phyloP scores from a whole-genome alignment of 2,797 vertebrate genomes.

The Oryzias dopingdopingensis region DNA sequence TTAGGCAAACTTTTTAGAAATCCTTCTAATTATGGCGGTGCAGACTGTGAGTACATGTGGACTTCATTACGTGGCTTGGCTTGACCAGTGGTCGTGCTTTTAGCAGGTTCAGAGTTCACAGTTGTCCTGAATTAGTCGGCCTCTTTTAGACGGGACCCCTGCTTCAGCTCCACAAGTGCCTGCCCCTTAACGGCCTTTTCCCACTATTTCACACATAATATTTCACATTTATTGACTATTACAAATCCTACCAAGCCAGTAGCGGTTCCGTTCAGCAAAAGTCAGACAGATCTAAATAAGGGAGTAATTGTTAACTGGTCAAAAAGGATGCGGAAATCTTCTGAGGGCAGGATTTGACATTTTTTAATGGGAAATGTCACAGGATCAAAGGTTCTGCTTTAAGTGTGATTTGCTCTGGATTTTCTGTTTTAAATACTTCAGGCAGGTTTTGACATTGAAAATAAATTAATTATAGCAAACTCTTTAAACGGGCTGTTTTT shows the following conservation, averaged over 20 bases:
- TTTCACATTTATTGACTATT: slow-evolving; percentile 99
- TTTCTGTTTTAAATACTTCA: slow-evolving; percentile 25
- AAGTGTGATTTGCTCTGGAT: slow-evolving; percentile 38
- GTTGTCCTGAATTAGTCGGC: slow-evolving; percentile 95
- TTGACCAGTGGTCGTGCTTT: slow-evolving; percentile 86
- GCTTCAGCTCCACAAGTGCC: slow-evolving; percentile 83
- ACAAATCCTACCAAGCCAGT: slow-evolving; percentile 92
- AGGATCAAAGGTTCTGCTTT: slow-evolving; percentile 22
- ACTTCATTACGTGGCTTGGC: slow-evolving; percentile 80
- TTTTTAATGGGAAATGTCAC: slow-evolving; percentile 69
- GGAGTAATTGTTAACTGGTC: slow-evolving; percentile 82
- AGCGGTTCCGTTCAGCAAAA: slow-evolving; percentile 84
- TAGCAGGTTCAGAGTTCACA: slow-evolving; percentile 94
- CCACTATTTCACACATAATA: slow-evolving; percentile 98
- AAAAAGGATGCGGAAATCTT: slow-evolving; percentile 58
- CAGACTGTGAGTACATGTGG: slow-evolving; percentile 84
- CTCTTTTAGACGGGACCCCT: slow-evolving; percentile 87
- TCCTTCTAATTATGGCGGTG: slow-evolving; percentile 77
- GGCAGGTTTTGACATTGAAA: slow-evolving; percentile 11
- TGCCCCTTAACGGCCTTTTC: slow-evolving; percentile 92
- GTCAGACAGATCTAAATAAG: slow-evolving; percentile 84
- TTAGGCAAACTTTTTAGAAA: slow-evolving; percentile 74
- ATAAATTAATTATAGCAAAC: slow-evolving; percentile 28
- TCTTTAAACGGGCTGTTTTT: not conserved
- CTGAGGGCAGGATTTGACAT: slow-evolving; percentile 64